phyloP scores from a whole-genome alignment of 2,113 vertebrate species.

The Murina feae region DNA sequence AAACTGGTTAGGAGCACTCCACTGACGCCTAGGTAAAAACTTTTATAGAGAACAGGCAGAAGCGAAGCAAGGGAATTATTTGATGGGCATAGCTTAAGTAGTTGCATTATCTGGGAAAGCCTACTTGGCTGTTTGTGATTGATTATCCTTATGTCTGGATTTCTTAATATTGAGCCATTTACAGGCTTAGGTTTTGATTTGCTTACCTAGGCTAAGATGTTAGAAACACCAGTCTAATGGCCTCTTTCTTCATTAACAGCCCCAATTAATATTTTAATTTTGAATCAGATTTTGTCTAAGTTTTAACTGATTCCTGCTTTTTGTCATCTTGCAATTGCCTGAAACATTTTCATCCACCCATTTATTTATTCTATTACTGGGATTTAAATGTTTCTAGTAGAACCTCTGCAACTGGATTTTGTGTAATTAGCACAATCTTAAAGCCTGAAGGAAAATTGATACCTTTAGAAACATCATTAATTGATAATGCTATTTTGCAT shows the following conservation, averaged over 20 bases:
- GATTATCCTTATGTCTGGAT: neutral
- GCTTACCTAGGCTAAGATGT: neutral
- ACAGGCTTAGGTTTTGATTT: neutral
- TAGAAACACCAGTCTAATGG: neutral
- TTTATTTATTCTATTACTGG: neutral
- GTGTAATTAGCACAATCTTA: neutral
- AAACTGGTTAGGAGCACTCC: neutral
- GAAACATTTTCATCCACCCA: neutral
- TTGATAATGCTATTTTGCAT: neutral
- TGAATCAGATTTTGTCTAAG: neutral
- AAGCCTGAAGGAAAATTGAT: neutral
- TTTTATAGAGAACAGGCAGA: neutral
- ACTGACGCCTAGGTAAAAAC: neutral
- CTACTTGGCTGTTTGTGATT: neutral
- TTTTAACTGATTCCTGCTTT: neutral
- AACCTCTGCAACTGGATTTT: neutral
- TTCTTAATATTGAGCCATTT: neutral
- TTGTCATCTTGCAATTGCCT: neutral
- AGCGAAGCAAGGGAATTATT: neutral
- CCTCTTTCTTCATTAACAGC: neutral
- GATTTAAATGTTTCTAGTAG: neutral
- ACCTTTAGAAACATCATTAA: neutral
- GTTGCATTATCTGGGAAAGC: neutral
- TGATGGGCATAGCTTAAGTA: neutral
- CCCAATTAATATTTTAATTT: neutral